A percentile compares a stretch with the other conserved stretches of the same genome.
Conservation (phyloP, 1,140 invertebrate genomes). For the Brachionus paranguensis region DNA sequence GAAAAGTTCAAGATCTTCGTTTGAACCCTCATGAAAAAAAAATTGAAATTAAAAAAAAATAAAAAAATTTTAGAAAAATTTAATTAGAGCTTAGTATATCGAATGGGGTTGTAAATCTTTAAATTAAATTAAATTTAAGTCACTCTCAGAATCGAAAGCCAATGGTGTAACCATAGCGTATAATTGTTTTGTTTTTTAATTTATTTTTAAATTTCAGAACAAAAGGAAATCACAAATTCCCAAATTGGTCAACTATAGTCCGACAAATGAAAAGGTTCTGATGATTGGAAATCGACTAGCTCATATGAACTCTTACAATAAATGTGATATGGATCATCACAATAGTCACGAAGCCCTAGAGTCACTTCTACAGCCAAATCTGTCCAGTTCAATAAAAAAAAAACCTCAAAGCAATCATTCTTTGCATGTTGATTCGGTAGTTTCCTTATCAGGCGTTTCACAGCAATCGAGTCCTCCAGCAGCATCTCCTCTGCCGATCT, state of each 20-base stretch:
- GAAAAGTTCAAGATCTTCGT: too few relatives aligned
- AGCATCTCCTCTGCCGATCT: neutral
- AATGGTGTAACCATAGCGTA: too few relatives aligned
- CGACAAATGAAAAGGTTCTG: slow-evolving; percentile 4
- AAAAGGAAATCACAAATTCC: neutral
- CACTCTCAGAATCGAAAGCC: too few relatives aligned
- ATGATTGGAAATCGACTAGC: slow-evolving; percentile 39
- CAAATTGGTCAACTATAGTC: neutral
- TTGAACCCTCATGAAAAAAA: too few relatives aligned
- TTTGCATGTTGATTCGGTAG: slow-evolving; percentile 29
- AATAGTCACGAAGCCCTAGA: slow-evolving; percentile 8
- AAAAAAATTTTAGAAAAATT: too few relatives aligned
- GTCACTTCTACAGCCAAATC: slow-evolving; percentile 2
- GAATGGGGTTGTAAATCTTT: too few relatives aligned
- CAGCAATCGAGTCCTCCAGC: neutral
- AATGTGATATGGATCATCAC: neutral
- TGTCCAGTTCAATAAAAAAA: slow-evolving; percentile 30
- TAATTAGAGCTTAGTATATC: too few relatives aligned
- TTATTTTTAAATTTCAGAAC: neutral
- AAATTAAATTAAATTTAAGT: too few relatives aligned
- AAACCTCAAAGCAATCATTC: slow-evolving; percentile 22
- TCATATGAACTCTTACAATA: slow-evolving; percentile 27
- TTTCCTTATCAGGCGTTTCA: neutral
- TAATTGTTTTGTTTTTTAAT: too few relatives aligned
- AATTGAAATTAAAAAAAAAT: too few relatives aligned